Evolutionary conservation across 2,113 vertebrate species (phyloP).

Genomic region (Syngnathoides biaculeatus): DNA sequence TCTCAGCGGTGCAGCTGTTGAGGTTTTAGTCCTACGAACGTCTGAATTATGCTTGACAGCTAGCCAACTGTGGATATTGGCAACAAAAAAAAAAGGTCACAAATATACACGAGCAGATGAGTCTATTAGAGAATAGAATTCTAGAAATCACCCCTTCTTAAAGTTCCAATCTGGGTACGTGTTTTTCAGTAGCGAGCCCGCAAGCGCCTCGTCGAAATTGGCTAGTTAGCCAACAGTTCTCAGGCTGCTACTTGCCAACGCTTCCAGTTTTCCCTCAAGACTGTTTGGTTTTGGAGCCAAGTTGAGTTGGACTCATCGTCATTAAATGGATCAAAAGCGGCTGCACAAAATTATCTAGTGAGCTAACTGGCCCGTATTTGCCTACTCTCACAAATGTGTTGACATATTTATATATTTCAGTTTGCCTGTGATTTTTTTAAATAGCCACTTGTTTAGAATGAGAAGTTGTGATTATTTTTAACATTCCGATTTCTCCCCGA

Average conservation of each 20-base stretch:
- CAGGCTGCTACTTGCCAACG: not conserved
- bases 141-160: not conserved
- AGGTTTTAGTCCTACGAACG: constrained; percentile 19
- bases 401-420: too few species aligned
- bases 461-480: not conserved
- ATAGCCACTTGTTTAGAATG: too few species aligned
- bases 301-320: not conserved
- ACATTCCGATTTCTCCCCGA: not conserved
- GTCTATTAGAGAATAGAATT: not conserved
- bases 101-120: constrained; percentile 6
- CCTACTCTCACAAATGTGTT: not conserved
- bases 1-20: constrained; percentile 29
- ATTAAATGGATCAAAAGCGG: not conserved
- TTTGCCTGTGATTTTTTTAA: too few species aligned
- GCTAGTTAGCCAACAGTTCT: not conserved
- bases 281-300: not conserved
- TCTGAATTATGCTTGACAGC: constrained; percentile 30
- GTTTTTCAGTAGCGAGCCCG: too few species aligned
- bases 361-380: not conserved
- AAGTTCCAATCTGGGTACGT: not conserved
- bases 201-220: too few species aligned
- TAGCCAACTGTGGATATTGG: constrained; percentile 8
- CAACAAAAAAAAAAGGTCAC: not conserved
- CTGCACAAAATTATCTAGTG: not conserved
- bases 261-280: not conserved